These are phyloP conservation scores for Gobius niger DNA, from an alignment of 2,113 vertebrate species.

Conservation along the genomic window DNA sequence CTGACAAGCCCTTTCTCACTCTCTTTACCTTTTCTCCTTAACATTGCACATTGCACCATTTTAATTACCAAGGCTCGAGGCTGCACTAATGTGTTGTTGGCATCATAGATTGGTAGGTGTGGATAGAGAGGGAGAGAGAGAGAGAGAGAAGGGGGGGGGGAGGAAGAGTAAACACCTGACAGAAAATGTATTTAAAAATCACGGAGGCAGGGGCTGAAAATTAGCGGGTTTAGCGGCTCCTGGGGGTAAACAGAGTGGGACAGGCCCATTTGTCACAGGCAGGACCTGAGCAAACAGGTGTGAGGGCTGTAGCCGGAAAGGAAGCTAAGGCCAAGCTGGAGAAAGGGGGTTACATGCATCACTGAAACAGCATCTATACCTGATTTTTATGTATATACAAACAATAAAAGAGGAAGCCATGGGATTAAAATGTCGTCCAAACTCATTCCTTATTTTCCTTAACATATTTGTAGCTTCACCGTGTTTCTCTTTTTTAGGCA, in stretches of 20 bases:
- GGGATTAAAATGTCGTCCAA: too few relatives aligned
- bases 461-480: too few relatives aligned
- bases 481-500: too few relatives aligned
- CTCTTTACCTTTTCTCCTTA: constrained; percentile 22
- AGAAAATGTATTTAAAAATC: constrained; percentile 48
- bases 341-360: not conserved
- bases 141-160: not conserved
- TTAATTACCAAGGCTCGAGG: constrained; percentile 30
- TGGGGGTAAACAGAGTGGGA: constrained; percentile 41
- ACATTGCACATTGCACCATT: constrained; percentile 3
- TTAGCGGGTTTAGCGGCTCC: constrained; percentile 34
- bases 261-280: constrained; percentile 54
- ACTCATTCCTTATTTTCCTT: too few relatives aligned
- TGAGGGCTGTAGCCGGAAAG: constrained; percentile 13
- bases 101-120: not conserved
- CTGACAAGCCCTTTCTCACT: constrained; percentile 24
- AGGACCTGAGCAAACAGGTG: constrained; percentile 39
- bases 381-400: too few relatives aligned
- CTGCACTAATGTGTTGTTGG: not conserved
- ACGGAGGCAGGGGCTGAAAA: constrained; percentile 33
- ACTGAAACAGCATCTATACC: not conserved
- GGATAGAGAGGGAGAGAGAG: not conserved
- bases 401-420: too few relatives aligned
- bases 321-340: constrained; percentile 11
- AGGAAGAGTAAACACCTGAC: constrained; percentile 30